These are phyloP conservation scores for Halcyon badia DNA, from an alignment of 2,797 vertebrate species.

Conservation along the genomic window DNA sequence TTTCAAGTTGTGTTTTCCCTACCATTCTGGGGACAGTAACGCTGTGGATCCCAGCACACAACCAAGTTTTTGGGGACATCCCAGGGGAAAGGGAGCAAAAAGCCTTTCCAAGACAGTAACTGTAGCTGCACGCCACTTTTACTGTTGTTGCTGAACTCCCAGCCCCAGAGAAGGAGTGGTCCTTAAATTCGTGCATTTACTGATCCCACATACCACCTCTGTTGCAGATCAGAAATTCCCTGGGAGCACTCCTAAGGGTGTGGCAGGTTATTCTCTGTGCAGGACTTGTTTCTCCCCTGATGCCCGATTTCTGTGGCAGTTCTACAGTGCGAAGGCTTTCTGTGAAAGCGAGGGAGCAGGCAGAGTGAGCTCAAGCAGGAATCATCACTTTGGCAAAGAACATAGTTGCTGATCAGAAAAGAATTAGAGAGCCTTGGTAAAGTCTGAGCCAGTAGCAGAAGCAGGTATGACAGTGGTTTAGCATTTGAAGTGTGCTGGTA, in stretches of 20 bases:
- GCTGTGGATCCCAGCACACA: neutral
- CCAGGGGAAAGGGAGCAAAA: neutral
- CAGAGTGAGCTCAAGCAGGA: neutral
- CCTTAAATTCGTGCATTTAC: neutral
- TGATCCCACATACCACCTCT: neutral
- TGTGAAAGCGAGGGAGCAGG: neutral
- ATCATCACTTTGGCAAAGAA: neutral
- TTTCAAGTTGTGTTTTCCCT: neutral
- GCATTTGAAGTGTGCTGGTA: neutral
- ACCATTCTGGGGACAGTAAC: neutral
- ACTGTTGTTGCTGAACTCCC: neutral
- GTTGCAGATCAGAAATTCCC: neutral
- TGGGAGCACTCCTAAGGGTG: neutral
- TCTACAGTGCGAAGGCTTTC: neutral
- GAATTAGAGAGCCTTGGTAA: neutral
- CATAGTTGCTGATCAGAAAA: neutral
- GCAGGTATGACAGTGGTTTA: neutral
- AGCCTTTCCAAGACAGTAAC: neutral
- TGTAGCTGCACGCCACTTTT: neutral
- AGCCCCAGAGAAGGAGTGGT: neutral
- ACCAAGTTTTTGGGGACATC: neutral
- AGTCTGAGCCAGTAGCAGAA: neutral
- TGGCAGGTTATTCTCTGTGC: neutral
- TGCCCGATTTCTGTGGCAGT: neutral
- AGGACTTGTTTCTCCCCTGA: neutral